phyloP scores from a whole-genome alignment of 1,140 invertebrate species.

The Calosoma granatense region DNA sequence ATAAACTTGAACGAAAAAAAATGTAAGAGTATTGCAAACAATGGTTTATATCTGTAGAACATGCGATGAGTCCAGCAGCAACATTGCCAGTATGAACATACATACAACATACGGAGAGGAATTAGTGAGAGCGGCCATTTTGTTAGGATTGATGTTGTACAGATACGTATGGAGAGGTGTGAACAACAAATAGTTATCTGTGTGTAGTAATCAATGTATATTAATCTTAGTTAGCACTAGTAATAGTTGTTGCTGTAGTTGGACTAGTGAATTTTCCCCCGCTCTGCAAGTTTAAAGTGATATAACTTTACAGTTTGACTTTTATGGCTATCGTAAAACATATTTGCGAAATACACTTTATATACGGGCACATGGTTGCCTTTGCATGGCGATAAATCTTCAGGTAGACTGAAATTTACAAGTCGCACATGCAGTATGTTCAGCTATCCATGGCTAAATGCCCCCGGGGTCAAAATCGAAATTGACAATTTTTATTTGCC shows the following conservation, averaged over 20 bases:
- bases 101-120: background rate
- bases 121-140: too few species aligned
- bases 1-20: background rate
- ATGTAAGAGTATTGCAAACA: background rate
- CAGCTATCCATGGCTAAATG: background rate
- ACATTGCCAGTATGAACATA: too few species aligned
- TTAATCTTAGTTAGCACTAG: too few species aligned
- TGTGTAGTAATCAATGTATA: background rate
- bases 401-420: background rate
- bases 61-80: too few species aligned
- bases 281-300: background rate
- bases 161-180: too few species aligned
- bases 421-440: background rate
- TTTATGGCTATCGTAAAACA: slow-evolving; percentile 1
- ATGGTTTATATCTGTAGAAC: background rate
- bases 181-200: background rate
- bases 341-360: slow-evolving; percentile 4
- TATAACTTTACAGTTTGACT: slow-evolving; percentile 4
- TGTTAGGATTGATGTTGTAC: too few species aligned
- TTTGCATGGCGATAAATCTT: background rate
- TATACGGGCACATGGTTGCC: background rate
- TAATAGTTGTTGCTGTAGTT: background rate
- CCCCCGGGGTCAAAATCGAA: background rate
- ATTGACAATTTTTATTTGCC: background rate
- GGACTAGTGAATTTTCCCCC: background rate